These are phyloP conservation scores for Petromus typicus DNA, from an alignment of 2,113 vertebrate genomes.

Conservation along the genomic window DNA sequence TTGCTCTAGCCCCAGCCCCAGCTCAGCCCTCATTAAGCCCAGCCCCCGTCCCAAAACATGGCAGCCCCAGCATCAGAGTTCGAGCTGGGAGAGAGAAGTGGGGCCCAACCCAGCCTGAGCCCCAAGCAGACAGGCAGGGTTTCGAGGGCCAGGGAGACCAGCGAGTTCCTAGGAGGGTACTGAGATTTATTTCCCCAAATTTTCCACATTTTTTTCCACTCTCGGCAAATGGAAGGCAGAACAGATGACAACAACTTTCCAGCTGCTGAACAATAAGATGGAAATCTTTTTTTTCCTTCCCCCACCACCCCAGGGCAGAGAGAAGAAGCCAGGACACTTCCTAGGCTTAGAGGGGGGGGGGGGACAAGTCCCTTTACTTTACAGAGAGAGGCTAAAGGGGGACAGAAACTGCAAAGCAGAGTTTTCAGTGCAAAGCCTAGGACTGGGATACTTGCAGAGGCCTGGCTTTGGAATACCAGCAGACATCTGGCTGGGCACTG, in stretches of 20 bases:
- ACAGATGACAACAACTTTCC: constrained; percentile 83
- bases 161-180: constrained; percentile 38
- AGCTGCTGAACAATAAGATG: constrained; percentile 82
- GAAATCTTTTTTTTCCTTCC: constrained; percentile 55
- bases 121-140: not conserved
- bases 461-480: not conserved
- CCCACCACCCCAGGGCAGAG: not conserved
- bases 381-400: not conserved
- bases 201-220: constrained; percentile 80
- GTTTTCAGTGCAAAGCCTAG: not conserved
- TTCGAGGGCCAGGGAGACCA: not conserved
- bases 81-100: too few relatives aligned
- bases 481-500: not conserved
- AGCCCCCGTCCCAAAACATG: not conserved
- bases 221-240: constrained; percentile 80
- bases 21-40: not conserved
- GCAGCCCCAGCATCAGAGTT: not conserved
- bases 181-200: constrained; percentile 77
- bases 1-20: not conserved
- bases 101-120: not conserved
- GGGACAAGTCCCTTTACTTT: not conserved
- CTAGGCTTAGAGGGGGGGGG: not conserved
- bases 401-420: not conserved
- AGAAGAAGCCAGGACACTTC: constrained; percentile 56
- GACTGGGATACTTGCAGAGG: not conserved